Evolutionary conservation across 2,888 invertebrate species (phyloP).

Genomic region (Tenthredo livida): DNA sequence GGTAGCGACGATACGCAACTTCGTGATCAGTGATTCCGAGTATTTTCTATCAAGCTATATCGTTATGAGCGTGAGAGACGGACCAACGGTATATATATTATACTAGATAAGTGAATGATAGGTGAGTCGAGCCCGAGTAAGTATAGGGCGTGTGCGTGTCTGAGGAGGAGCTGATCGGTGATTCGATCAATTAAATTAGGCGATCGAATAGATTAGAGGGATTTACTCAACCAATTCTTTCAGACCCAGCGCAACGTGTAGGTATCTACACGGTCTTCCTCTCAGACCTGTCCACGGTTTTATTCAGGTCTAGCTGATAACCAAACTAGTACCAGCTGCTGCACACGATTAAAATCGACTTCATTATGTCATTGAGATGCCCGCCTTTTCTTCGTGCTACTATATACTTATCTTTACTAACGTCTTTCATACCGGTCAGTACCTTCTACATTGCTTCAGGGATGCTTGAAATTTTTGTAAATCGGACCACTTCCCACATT

Average conservation of each 20-base stretch:
- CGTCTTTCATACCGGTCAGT: slow-evolving; percentile 5
- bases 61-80: slow-evolving; percentile 40
- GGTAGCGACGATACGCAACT: slow-evolving; percentile 40
- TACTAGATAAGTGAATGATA: slow-evolving; percentile 47
- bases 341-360: background rate
- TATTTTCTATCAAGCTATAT: slow-evolving; percentile 17
- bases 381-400: background rate
- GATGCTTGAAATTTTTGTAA: background rate
- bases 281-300: slow-evolving; percentile 13
- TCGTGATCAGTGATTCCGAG: slow-evolving; percentile 21
- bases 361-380: slow-evolving; percentile 33
- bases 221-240: slow-evolving; percentile 39
- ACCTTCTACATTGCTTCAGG: background rate
- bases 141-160: slow-evolving; percentile 44
- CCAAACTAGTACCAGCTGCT: slow-evolving; percentile 30
- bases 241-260: background rate
- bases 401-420: slow-evolving; percentile 22
- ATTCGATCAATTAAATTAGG: slow-evolving; percentile 50
- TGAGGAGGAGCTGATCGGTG: slow-evolving; percentile 37
- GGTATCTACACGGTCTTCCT: background rate
- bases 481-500: slow-evolving; percentile 12
- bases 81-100: background rate
- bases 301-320: slow-evolving; percentile 14
- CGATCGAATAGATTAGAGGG: slow-evolving; percentile 42
- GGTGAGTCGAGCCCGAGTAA: slow-evolving; percentile 34